A percentile compares a stretch with the other conserved stretches of the same genome.
These are phyloP conservation scores for Naja naja DNA, from an alignment of 2,113 vertebrate species.

Conservation along the genomic window DNA sequence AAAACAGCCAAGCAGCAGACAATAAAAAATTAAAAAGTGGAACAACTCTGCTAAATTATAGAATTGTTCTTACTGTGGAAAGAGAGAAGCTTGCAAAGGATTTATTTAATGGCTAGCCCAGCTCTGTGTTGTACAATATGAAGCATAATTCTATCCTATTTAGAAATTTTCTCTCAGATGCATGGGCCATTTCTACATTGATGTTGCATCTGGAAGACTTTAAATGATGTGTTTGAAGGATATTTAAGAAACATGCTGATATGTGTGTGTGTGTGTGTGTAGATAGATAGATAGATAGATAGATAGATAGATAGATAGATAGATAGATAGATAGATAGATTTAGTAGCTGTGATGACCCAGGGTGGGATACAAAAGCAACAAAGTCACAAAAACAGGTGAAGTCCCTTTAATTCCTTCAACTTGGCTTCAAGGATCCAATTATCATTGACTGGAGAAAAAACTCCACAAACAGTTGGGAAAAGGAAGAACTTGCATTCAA, in stretches of 20 bases:
- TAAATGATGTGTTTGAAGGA: neutral
- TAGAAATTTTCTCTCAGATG: neutral
- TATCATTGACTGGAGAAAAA: too few species aligned
- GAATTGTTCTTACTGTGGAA: constrained; percentile 46
- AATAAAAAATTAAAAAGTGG: constrained; percentile 51
- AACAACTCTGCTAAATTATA: constrained; percentile 37
- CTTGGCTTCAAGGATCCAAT: too few species aligned
- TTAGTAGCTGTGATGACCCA: too few species aligned
- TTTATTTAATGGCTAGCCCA: constrained; percentile 37
- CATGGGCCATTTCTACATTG: neutral
- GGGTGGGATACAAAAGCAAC: too few species aligned
- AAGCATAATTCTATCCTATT: neutral
- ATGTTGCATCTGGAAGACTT: neutral
- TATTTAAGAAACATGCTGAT: neutral
- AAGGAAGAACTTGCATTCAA: too few species aligned
- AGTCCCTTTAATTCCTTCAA: too few species aligned
- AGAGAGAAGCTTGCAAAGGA: constrained; percentile 41
- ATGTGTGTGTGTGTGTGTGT: too few species aligned
- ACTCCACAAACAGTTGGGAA: too few species aligned
- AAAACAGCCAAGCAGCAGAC: constrained; percentile 42
- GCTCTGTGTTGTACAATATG: constrained; percentile 36
- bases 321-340: too few species aligned
- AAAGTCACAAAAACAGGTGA: too few species aligned
- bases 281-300: too few species aligned
- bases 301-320: too few species aligned